A percentile compares a stretch with the other conserved stretches of the same genome.
Evolutionary conservation across 2,888 invertebrate species (phyloP).

Genomic region (Ornithoptera priamus): DNA sequence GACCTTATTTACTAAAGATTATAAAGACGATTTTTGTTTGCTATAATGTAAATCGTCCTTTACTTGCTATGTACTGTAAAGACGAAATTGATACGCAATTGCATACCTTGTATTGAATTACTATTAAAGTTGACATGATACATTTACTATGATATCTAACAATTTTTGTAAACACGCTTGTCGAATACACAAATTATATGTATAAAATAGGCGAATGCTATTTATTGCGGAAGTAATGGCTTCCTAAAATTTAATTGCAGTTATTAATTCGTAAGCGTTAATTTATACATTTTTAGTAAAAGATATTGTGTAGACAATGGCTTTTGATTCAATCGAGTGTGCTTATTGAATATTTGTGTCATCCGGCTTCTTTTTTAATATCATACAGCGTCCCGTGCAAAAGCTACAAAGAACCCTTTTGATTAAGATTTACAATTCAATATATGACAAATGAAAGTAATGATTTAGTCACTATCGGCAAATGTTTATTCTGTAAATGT

Average conservation of each 20-base stretch:
- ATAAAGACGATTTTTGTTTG: constrained; percentile 30
- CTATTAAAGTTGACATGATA: constrained; percentile 50
- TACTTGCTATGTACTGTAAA: constrained; percentile 36
- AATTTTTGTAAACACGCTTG: constrained; percentile 82
- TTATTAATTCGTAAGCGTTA: constrained; percentile 57
- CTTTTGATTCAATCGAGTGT: constrained; percentile 45
- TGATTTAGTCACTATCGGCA: neutral
- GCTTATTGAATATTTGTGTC: constrained; percentile 54
- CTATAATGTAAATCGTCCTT: constrained; percentile 38
- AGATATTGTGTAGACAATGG: constrained; percentile 40
- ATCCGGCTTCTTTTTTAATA: constrained; percentile 61
- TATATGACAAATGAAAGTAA: constrained; percentile 3
- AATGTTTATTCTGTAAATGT: constrained; percentile 23
- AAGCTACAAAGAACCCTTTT: constrained; percentile 62
- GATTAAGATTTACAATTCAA: constrained; percentile 38
- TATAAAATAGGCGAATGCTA: constrained; percentile 70
- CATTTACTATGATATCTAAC: constrained; percentile 66
- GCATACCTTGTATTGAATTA: constrained; percentile 49
- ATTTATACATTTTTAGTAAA: constrained; percentile 49
- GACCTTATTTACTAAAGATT: constrained; percentile 21
- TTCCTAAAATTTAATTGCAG: constrained; percentile 79
- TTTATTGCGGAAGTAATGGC: constrained; percentile 81
- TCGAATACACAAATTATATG: constrained; percentile 76
- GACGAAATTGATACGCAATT: constrained; percentile 52
- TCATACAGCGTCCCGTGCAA: constrained; percentile 63